These are phyloP conservation scores for Drosophila tripunctata DNA, from an alignment of 2,888 invertebrate genomes.

Conservation along the genomic window DNA sequence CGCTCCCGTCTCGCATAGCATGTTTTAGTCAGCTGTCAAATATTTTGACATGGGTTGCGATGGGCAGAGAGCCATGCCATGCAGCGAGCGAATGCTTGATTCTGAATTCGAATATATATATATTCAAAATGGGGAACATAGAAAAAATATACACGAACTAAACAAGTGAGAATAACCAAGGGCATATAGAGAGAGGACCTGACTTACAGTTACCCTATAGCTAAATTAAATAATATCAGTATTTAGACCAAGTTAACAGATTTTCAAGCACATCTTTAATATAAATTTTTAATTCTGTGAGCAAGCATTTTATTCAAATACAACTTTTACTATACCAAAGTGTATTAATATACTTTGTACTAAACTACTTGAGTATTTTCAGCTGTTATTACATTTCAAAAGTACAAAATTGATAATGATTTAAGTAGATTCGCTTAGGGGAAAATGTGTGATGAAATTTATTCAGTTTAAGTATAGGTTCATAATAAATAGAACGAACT, in stretches of 20 bases:
- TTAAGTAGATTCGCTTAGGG: too few species aligned
- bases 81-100: constrained; percentile 50
- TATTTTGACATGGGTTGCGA: constrained; percentile 85
- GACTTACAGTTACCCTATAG: constrained; percentile 24
- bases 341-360: too few species aligned
- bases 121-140: constrained; percentile 55
- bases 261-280: too few species aligned
- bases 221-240: background rate
- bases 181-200: background rate
- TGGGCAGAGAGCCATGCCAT: constrained; percentile 55
- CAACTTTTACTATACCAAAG: too few species aligned
- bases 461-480: too few species aligned
- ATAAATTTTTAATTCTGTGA: too few species aligned
- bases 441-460: too few species aligned
- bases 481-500: too few species aligned
- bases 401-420: too few species aligned
- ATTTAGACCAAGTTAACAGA: background rate
- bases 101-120: constrained; percentile 43
- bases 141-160: constrained; percentile 32
- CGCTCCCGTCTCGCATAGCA: constrained; percentile 77
- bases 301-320: too few species aligned
- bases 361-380: too few species aligned
- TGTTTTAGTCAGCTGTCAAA: constrained; percentile 85
- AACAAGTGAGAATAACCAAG: constrained; percentile 22
- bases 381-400: too few species aligned